Percentiles rank a stretch among this genome's conserved stretches.
These are phyloP conservation scores for Rhingia campestris DNA, from an alignment of 2,888 invertebrate genomes.

Conservation along the genomic window DNA sequence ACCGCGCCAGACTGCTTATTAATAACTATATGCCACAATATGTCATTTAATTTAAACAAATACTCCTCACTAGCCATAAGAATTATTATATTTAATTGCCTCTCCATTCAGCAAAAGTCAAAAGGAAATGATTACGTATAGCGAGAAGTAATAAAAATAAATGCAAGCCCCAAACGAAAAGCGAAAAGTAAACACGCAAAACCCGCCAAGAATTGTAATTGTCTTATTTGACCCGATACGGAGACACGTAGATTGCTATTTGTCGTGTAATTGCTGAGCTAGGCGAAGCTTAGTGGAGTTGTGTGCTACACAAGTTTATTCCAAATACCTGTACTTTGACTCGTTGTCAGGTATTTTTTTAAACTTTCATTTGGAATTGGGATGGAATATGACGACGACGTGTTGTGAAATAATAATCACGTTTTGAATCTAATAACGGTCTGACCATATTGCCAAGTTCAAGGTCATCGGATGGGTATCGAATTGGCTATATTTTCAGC, in stretches of 20 bases:
- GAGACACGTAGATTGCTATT: slow-evolving; percentile 38
- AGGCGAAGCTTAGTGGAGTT: not conserved
- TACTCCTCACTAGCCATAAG: slow-evolving; percentile 12
- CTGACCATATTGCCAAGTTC: slow-evolving; percentile 54
- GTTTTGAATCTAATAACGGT: slow-evolving; percentile 29
- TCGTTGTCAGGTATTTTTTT: not conserved
- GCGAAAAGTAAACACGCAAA: slow-evolving; percentile 46
- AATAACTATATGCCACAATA: slow-evolving; percentile 37
- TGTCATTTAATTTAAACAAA: slow-evolving; percentile 55
- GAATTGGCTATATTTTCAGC: not conserved
- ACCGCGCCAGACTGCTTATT: slow-evolving; percentile 31
- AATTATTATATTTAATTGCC: slow-evolving; percentile 46
- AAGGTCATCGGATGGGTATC: slow-evolving; percentile 19
- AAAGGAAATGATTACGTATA: slow-evolving; percentile 28
- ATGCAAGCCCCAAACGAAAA: slow-evolving; percentile 14
- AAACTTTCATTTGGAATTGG: not conserved
- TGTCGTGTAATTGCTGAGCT: slow-evolving; percentile 43
- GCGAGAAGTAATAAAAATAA: slow-evolving; percentile 20
- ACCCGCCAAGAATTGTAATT: slow-evolving; percentile 56
- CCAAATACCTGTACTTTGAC: not conserved
- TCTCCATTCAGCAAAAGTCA: slow-evolving; percentile 13
- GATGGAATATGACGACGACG: not conserved
- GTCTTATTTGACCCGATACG: slow-evolving; percentile 50
- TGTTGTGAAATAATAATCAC: slow-evolving; percentile 19
- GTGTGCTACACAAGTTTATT: not conserved